Conservation (phyloP, 2,888 invertebrate species). For the Orthosia gothica region DNA sequence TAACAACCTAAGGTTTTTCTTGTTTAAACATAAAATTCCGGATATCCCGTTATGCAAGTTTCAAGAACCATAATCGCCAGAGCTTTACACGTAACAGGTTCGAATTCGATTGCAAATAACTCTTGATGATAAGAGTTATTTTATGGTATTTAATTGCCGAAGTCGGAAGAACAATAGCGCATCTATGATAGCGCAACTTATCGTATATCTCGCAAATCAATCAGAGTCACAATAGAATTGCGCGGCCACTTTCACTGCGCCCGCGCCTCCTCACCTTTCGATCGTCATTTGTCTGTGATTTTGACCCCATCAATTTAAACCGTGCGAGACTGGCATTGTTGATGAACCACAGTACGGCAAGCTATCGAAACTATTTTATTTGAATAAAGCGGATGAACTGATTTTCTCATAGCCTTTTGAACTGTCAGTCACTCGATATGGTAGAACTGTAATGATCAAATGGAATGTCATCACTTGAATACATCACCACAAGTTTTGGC, state of each 20-base stretch:
- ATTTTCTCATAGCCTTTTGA: constrained; percentile 64
- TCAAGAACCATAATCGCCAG: constrained; percentile 26
- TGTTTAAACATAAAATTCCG: neutral
- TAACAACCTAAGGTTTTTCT: no score
- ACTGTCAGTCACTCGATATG: constrained; percentile 50
- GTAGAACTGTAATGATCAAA: constrained; percentile 37
- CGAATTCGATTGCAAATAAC: constrained; percentile 34
- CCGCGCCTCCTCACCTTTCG: constrained; percentile 72
- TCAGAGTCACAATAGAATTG: constrained; percentile 85
- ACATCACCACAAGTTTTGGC: constrained; percentile 26
- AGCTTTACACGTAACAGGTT: constrained; percentile 38
- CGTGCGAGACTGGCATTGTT: constrained; percentile 72
- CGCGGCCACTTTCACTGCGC: constrained; percentile 80
- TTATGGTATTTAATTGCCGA: constrained; percentile 78
- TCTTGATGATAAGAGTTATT: constrained; percentile 66
- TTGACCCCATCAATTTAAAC: constrained; percentile 79
- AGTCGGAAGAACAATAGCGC: constrained; percentile 83
- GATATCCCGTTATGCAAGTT: neutral
- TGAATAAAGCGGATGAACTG: constrained; percentile 53
- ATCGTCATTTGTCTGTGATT: constrained; percentile 80
- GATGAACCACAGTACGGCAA: constrained; percentile 48
- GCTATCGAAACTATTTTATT: constrained; percentile 59
- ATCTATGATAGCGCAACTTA: constrained; percentile 79
- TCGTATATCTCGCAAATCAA: constrained; percentile 81
- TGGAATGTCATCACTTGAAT: constrained; percentile 52